These are phyloP conservation scores for Gambelia wislizenii DNA, from an alignment of 2,797 vertebrate species.

Conservation along the genomic window DNA sequence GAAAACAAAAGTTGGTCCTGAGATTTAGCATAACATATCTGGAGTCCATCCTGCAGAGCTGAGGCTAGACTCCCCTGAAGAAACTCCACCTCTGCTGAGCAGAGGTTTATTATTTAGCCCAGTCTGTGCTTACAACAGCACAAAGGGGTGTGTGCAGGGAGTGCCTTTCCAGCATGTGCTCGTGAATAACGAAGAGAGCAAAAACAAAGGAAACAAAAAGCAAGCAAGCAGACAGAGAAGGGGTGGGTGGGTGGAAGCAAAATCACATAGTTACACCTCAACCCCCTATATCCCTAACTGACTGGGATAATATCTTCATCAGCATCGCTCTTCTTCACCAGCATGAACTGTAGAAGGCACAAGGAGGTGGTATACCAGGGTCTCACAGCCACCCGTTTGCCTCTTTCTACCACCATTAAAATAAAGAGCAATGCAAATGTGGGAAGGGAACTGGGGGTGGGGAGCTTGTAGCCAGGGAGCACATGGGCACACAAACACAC, in stretches of 20 bases:
- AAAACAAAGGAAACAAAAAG: not conserved
- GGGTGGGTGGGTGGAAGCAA: too few relatives aligned
- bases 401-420: fast-evolving
- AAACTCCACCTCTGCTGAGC: not conserved
- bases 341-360: not conserved
- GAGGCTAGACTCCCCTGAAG: slow-evolving; percentile 16
- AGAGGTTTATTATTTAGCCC: not conserved
- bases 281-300: not conserved
- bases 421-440: not conserved
- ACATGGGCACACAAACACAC: slow-evolving; percentile 65
- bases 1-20: not conserved
- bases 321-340: too few relatives aligned
- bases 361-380: fast-evolving
- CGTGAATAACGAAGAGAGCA: not conserved
- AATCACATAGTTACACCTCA: not conserved
- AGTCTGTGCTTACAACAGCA: too few relatives aligned
- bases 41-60: not conserved
- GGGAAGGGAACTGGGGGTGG: not conserved
- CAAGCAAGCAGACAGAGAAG: not conserved
- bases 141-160: slow-evolving; percentile 9
- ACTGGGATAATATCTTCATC: not conserved
- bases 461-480: slow-evolving; percentile 24
- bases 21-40: not conserved
- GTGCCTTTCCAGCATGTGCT: not conserved
- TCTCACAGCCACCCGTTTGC: not conserved